Conservation (phyloP, 2,797 vertebrate genomes). For the Leptoclinus maculatus region DNA sequence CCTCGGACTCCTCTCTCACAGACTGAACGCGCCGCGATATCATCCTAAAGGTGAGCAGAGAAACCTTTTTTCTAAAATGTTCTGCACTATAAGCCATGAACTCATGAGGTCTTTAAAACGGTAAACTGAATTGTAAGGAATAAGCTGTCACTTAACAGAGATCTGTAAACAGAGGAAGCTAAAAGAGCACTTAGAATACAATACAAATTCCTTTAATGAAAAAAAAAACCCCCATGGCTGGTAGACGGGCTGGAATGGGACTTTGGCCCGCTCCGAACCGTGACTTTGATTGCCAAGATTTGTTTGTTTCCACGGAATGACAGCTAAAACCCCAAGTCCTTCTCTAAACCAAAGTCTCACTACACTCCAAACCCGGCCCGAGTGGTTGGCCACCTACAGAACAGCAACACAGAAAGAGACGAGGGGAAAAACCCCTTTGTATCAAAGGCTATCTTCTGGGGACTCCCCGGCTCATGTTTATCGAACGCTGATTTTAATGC, state of each 20-base stretch:
- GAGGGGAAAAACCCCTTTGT: slow-evolving; percentile 65
- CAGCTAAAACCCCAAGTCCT: slow-evolving; percentile 76
- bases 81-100: slow-evolving; percentile 1
- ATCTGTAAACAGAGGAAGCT: slow-evolving; percentile 54
- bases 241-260: slow-evolving; percentile 61
- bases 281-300: slow-evolving; percentile 78
- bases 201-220: slow-evolving; percentile 59
- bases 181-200: slow-evolving; percentile 60
- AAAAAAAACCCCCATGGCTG: slow-evolving; percentile 48
- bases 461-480: slow-evolving; percentile 75
- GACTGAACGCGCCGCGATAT: too few relatives aligned
- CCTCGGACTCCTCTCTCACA: too few relatives aligned
- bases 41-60: too few relatives aligned
- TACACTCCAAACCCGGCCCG: slow-evolving; percentile 66
- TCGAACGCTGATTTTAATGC: slow-evolving; percentile 78
- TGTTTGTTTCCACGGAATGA: slow-evolving; percentile 82
- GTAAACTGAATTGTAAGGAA: slow-evolving; percentile 10
- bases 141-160: slow-evolving; percentile 22
- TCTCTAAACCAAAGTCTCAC: slow-evolving; percentile 72
- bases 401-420: slow-evolving; percentile 42
- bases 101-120: neutral
- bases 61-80: too few relatives aligned
- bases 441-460: slow-evolving; percentile 77
- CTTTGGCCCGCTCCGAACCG: slow-evolving; percentile 73
- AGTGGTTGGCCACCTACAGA: slow-evolving; percentile 76